Evolutionary conservation across 2,113 vertebrate genomes (phyloP).

Genomic region (Rousettus leschenaultii): DNA sequence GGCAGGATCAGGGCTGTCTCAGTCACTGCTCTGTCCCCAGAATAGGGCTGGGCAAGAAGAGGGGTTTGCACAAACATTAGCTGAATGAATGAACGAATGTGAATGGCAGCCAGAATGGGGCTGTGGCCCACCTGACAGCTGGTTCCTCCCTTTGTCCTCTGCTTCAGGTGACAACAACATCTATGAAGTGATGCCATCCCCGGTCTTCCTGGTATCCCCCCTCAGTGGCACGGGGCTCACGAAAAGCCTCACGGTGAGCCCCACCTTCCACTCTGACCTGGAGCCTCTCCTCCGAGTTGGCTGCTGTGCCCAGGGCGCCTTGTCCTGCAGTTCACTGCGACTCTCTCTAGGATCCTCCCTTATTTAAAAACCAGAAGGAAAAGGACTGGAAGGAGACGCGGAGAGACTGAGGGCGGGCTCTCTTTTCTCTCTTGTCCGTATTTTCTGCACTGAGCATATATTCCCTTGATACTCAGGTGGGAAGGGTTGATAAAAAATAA

Average conservation of each 20-base stretch:
- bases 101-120: neutral
- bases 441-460: neutral
- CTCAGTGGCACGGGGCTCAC: fast-evolving
- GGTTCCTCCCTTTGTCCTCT: neutral
- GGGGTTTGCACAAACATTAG: neutral
- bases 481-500: neutral
- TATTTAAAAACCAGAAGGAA: neutral
- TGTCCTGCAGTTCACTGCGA: neutral
- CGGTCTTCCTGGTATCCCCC: neutral
- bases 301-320: fast-evolving
- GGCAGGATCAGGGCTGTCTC: neutral
- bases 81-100: neutral
- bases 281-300: neutral
- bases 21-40: neutral
- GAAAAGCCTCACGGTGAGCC: neutral
- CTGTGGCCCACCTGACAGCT: neutral
- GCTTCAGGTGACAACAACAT: conserved; percentile 31
- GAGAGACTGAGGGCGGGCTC: neutral
- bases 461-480: neutral
- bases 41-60: neutral
- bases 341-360: neutral
- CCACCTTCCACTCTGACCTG: neutral
- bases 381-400: neutral
- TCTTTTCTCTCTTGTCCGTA: no score
- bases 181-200: conserved; percentile 58